Conservation (phyloP, 2,888 invertebrate genomes). For the Dyspetes luteomarginatus region DNA sequence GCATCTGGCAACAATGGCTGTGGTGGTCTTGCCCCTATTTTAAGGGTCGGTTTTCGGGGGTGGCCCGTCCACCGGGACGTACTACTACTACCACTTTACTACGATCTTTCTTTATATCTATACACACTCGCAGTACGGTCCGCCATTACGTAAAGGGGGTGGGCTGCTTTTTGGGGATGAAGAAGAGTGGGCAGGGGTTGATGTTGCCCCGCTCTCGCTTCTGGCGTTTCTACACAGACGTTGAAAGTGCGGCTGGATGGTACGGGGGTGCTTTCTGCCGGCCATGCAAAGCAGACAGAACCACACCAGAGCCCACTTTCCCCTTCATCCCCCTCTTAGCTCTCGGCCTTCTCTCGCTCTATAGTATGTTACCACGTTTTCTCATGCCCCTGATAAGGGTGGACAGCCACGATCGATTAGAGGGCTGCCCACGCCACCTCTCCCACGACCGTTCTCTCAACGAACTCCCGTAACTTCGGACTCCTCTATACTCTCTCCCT, state of each 20-base stretch:
- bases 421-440: constrained; percentile 79
- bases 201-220: constrained; percentile 51
- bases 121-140: constrained; percentile 29
- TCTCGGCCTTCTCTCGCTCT: constrained; percentile 8
- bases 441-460: constrained; percentile 67
- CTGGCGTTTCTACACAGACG: constrained; percentile 37
- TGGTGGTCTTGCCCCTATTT: constrained; percentile 81
- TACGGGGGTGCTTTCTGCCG: constrained; percentile 66
- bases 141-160: constrained; percentile 45
- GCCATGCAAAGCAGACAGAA: constrained; percentile 71
- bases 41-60: constrained; percentile 82
- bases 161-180: constrained; percentile 47
- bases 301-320: constrained; percentile 50
- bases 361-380: constrained; percentile 52
- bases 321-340: constrained; percentile 28
- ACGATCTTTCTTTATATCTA: constrained; percentile 27
- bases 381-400: constrained; percentile 83
- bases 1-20: constrained; percentile 84
- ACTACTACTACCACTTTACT: constrained; percentile 47
- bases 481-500: constrained; percentile 72
- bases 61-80: constrained; percentile 68
- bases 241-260: constrained; percentile 52
- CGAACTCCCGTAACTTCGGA: constrained; percentile 66
- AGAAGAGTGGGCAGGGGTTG: constrained; percentile 43
- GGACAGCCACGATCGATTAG: constrained; percentile 84